Evolutionary conservation across 1,140 invertebrate genomes (phyloP).

Genomic region (Aphis gossypii): DNA sequence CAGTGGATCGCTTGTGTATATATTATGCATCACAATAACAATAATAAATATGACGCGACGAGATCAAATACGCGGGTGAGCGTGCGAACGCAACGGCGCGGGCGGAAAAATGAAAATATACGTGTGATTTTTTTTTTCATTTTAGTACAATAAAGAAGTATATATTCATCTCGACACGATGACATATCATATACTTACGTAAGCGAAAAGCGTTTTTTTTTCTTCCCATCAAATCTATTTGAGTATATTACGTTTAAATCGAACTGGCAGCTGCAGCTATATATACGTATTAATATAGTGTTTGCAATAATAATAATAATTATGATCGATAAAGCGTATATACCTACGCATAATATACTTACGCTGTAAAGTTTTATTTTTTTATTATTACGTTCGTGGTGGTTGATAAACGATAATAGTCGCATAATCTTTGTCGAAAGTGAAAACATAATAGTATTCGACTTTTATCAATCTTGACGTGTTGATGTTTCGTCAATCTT

Average conservation of each 20-base stretch:
- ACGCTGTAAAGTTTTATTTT: neutral
- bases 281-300: neutral
- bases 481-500: neutral
- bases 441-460: neutral
- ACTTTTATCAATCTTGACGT: neutral
- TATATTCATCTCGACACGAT: neutral
- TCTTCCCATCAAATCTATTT: neutral
- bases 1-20: neutral
- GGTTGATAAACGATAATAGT: neutral
- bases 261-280: neutral
- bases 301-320: neutral
- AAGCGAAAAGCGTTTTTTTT: neutral
- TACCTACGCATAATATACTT: no score
- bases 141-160: neutral
- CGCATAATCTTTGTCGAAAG: neutral
- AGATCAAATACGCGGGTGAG: neutral
- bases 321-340: neutral
- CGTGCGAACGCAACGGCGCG: neutral
- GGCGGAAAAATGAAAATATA: neutral
- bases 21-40: neutral
- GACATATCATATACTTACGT: neutral
- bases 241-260: neutral
- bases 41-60: neutral
- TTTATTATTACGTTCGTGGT: neutral
- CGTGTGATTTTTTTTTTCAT: neutral